Base-by-base conservation (phyloP, 2,888 invertebrate species). In the Eretmocerus hayati region DNA sequence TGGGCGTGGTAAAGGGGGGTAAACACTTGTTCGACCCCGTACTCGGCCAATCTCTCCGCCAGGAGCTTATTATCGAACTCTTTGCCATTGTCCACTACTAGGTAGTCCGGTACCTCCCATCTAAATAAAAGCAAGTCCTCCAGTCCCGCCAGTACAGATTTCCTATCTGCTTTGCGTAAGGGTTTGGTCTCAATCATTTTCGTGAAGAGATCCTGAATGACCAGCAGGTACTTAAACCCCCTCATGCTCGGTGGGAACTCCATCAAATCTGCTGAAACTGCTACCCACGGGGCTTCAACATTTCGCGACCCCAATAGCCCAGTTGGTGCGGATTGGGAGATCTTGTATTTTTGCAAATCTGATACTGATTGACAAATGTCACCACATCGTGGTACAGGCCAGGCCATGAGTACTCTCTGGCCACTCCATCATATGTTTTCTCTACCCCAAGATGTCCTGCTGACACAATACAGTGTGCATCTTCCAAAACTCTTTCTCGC, bases 381-480 rank as follows among this genome's bases (percentile, higher is more conserved):
- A 36, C 35, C 4, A n/a, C 21, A n/a, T 30, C 41, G 22, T n/a
- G 19, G n/a, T 18, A 16, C 19, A 18, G 11, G 8, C 30, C 16
- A 5, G 41, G 30, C 41, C 15, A 41, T 13, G 13, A 43, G 21
- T 52, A 56, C 11, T 26, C 21, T 2, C 5, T 19, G 22, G n/a
- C 11, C 9, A 43, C n/a, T 18, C 50, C 38, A 3, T 32, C 20
- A 13, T 41, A 46, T 5, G 57, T 56, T 48, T 57, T 41, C 9
- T 32, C 44, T 8, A 49, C 38, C 1, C 44, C 49, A 5, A 40
- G 36, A 16, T 49, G 40, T 16, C 44, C 44, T 4, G 49, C 37
- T 8, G 46, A 31, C 2, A 56, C 48, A 2, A 19, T 40, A 42
- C 58, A 53, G 39, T 62, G 61, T 22, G 16, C 35, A 3, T 36